Conservation (phyloP, 1,140 invertebrate species). For the Lamellibrachia luymesi region DNA sequence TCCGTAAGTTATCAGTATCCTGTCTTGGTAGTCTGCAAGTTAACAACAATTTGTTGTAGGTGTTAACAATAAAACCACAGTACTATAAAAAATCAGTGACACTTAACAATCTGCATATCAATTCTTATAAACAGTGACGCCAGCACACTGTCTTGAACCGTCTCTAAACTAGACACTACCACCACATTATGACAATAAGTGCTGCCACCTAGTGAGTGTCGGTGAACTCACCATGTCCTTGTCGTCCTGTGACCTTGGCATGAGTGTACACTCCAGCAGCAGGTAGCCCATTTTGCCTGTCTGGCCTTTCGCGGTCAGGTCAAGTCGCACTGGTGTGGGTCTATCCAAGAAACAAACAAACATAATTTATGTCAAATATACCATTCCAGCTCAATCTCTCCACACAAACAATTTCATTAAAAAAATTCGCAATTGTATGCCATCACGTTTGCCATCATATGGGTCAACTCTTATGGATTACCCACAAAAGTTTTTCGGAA, state of each 20-base stretch:
- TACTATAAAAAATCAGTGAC: not conserved
- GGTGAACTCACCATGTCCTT: slow-evolving; percentile 78
- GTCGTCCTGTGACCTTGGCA: slow-evolving; percentile 87
- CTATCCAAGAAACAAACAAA: not conserved
- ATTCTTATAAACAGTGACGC: not conserved
- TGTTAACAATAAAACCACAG: not conserved
- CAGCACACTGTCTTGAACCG: not conserved
- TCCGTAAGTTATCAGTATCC: not conserved
- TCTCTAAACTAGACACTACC: not conserved
- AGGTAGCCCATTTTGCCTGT: slow-evolving; percentile 80
- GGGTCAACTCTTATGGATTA: no score
- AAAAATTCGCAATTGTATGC: no score
- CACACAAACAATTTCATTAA: no score
- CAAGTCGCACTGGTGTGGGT: slow-evolving; percentile 20
- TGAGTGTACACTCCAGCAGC: slow-evolving; percentile 74
- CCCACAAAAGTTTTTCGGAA: no score
- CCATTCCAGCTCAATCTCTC: not conserved
- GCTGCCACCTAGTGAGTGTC: not conserved
- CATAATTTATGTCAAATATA: slow-evolving; percentile 2
- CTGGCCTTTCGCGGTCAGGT: slow-evolving; percentile 37
- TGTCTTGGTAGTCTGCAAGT: no score
- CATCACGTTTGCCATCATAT: no score
- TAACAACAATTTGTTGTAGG: not conserved
- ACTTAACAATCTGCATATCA: not conserved
- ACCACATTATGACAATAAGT: not conserved